Base-by-base conservation (phyloP, 2,113 vertebrate genomes). In the Carlito syrichta region DNA sequence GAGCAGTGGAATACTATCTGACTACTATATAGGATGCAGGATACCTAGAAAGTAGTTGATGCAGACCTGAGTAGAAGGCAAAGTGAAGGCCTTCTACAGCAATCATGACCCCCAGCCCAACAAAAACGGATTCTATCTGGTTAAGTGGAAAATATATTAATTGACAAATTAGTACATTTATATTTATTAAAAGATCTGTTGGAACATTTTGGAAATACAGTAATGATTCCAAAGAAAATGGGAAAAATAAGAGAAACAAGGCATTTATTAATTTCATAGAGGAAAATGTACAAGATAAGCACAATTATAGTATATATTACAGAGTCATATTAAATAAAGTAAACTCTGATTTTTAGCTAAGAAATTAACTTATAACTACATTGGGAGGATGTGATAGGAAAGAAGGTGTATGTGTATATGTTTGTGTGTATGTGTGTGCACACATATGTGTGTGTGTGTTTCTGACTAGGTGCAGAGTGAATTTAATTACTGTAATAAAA, bases 281-380 rank as follows among this genome's bases (percentile, higher is more conserved):
- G 32, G 17, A 84, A 91, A 94, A 91, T 58, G 9, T 85, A 60
- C 27, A 16, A 81, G 11, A 86, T 60, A 68, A 84, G 50, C 60
- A 85, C 20, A 43, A 13, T 71, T 19, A 45, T 93, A 27, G 17
- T 50, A 73, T 63, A 50, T 58, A 89, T 16, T 85, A 50, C n/a
- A 14, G 76, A 82, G 13, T 45, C 66, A 60, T 74, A 38, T 73
- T 82, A 69, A 79, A 58, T 54, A 83, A 83, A 38, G 2, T 25
- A 74, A 91, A 43, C 35, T 5, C 6, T 63, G 50, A 77, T 23
- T 94, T 91, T 35, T 20, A 48, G 6, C 76, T 82, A 32, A 58
- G 90, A 58, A 71, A 58, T 45, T 58, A 66, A 52, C 8, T n/a
- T 87, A 43, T 43, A 88, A 91, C 23, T 63, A 63, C 4, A 62